Percentiles rank a stretch among this genome's conserved stretches.
These are phyloP conservation scores for Tetragonula clypearis DNA, from an alignment of 1,140 invertebrate genomes.

Conservation along the genomic window DNA sequence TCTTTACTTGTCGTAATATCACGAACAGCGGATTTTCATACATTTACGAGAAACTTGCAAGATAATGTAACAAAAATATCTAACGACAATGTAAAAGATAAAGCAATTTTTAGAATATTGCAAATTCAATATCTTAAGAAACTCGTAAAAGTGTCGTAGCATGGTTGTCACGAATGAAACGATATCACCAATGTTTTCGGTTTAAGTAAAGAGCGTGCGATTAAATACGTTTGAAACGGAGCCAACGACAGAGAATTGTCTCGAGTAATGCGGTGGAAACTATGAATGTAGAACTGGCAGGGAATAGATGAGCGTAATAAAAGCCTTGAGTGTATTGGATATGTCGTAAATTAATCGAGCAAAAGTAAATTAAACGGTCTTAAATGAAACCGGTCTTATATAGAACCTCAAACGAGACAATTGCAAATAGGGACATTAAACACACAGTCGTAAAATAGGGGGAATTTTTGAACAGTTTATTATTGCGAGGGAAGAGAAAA, in stretches of 20 bases:
- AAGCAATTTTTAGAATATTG: too few species aligned
- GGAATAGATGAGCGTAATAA: not conserved
- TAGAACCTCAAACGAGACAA: not conserved
- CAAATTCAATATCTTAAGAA: too few species aligned
- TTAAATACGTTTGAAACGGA: not conserved
- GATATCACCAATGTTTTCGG: not conserved
- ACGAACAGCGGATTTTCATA: too few species aligned
- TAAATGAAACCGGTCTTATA: not conserved
- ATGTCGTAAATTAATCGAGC: constrained; percentile 5
- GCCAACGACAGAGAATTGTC: not conserved
- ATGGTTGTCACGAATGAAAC: not conserved
- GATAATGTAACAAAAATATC: too few species aligned
- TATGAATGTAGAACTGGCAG: too few species aligned
- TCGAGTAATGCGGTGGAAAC: not conserved
- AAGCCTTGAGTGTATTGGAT: not conserved
- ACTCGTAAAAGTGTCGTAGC: too few species aligned
- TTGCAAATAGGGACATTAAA: not conserved
- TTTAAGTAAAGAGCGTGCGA: not conserved
- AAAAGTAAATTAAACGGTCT: not conserved
- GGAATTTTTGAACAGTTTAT: not conserved
- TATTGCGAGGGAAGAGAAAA: too few species aligned
- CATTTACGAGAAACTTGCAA: too few species aligned
- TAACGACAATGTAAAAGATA: too few species aligned
- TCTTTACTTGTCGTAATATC: too few species aligned
- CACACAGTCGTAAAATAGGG: not conserved